phyloP scores from a whole-genome alignment of 1,140 invertebrate species.

The Heterodera carotae region DNA sequence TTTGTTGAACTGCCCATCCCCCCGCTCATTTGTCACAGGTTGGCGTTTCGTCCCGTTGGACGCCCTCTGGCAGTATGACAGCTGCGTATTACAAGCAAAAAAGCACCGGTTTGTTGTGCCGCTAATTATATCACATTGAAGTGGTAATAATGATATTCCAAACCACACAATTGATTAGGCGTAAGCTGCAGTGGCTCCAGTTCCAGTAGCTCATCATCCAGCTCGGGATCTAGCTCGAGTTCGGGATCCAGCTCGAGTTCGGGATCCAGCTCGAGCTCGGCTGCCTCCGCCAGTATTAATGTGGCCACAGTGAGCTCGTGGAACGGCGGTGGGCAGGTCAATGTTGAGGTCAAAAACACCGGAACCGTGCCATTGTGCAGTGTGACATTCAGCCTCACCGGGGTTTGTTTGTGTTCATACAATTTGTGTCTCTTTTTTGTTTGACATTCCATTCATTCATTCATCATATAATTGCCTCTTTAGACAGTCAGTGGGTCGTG shows the following conservation, averaged over 20 bases:
- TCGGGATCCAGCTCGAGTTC: neutral
- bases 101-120: neutral
- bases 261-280: neutral
- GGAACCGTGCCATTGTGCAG: neutral
- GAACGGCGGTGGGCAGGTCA: conserved; percentile 11
- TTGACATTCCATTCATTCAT: neutral
- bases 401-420: neutral
- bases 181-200: neutral
- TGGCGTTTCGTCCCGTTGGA: neutral
- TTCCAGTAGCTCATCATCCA: neutral
- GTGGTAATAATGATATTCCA: neutral
- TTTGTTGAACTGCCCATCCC: no score
- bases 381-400: neutral
- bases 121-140: neutral
- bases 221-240: neutral
- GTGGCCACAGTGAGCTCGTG: neutral
- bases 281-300: neutral
- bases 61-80: neutral
- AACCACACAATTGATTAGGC: no score
- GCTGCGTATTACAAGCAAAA: neutral
- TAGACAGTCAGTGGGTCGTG: neutral
- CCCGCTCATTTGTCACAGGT: no score
- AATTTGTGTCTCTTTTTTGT: neutral
- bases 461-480: neutral
- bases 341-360: neutral